Evolutionary conservation across 2,888 invertebrate genomes (phyloP), one percentile per base, ranked within the genome.

Genomic region (Mesoligia furuncula): DNA sequence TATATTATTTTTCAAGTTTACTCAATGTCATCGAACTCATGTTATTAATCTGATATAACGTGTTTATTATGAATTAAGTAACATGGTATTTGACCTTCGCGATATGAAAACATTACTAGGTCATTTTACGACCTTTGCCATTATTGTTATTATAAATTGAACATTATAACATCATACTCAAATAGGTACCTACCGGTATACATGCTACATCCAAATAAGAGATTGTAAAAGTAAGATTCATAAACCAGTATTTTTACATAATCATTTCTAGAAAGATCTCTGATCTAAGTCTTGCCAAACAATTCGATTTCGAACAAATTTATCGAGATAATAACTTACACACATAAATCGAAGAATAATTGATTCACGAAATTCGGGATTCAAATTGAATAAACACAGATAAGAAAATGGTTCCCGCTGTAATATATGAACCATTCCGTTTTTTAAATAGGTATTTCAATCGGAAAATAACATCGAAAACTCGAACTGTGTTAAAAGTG

Each of bases 261-360:
- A 84, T 20, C 65, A 59, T 59, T 65, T 27, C 15, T 61, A 83
- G 15, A 83, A 78, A 61, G 24, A 27, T 54, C 5, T 79, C 20
- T 27, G 4, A 36, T 48, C 31, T n/a, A n/a, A 17, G 27, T 66
- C 8, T 62, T 39, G 4, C 31, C 17, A 83, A 79, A 87, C 65
- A 64, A 66, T 48, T 77, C 36, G 66, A 79, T 70, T 4, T n/a
- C 66, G 13, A 64, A 51, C 51, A 24, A 45, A 74, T 74, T 78
- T 79, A 79, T 74, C 39, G 79, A 68, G 39, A 75, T 73, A 61
- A 48, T 79, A 77, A 79, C 73, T 73, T 66, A 73, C 71, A 65
- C 20, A 62, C 66, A 86, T 79, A 86, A 87, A 87, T 87, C 61
- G 69, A 70, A 65, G 7, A 69, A 68, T 72, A 80, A 88, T 85